phyloP scores from a whole-genome alignment of 92 coral and sea anemone species.

The Metridium senile region DNA sequence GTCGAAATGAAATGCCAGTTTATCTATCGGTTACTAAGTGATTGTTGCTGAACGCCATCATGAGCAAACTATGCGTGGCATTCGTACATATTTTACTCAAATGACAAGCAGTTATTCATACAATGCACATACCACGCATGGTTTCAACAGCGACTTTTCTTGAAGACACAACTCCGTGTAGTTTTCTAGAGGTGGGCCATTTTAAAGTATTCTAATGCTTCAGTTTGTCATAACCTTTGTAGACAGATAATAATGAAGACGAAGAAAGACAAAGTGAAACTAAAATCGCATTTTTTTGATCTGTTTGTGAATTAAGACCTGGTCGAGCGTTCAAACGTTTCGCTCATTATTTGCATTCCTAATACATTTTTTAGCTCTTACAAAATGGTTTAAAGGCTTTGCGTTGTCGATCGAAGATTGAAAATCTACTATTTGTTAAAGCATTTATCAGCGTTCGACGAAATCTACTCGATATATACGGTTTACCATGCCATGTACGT shows the following conservation, averaged over 20 bases:
- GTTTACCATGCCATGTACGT: conserved; percentile 22
- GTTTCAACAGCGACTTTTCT: conserved; percentile 27
- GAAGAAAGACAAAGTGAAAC: neutral
- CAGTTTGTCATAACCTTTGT: neutral
- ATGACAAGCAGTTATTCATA: conserved; percentile 41
- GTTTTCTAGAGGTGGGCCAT: conserved; percentile 26
- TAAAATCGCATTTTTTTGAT: neutral
- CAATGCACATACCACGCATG: conserved; percentile 49
- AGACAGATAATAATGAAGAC: neutral
- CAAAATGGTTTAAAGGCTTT: conserved; percentile 25
- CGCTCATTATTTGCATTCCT: conserved; percentile 84
- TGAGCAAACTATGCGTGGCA: conserved; percentile 60
- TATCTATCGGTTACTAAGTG: conserved; percentile 42
- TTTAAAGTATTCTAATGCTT: neutral
- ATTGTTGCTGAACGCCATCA: conserved; percentile 13
- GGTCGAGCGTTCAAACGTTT: conserved; percentile 48
- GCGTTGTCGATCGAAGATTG: neutral
- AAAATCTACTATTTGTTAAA: neutral
- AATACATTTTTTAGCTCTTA: conserved; percentile 60
- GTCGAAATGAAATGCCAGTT: conserved; percentile 26
- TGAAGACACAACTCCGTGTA: conserved; percentile 14
- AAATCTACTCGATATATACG: neutral
- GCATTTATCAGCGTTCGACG: neutral
- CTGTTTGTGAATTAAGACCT: neutral
- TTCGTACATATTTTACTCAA: conserved; percentile 42